Evolutionary conservation across 2,888 invertebrate genomes (phyloP), one percentile per base, ranked within the genome.

Genomic region (Lithophane socia): DNA sequence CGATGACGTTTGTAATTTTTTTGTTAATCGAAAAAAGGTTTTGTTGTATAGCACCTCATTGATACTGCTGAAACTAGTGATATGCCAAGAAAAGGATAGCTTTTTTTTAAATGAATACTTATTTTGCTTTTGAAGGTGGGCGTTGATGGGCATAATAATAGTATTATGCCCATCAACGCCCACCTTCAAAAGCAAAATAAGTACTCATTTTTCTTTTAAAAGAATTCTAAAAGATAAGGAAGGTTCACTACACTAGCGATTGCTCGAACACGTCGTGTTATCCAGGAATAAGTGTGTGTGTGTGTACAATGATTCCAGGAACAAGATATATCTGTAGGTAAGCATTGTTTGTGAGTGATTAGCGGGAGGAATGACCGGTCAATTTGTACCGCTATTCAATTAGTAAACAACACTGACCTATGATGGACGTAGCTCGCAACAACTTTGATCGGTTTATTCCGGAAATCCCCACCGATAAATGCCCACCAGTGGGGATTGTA

Each of bases 351-450:
- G 58, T 29, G 37, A 42, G 21, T 42, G 52, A 74, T 81, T 85
- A 68, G 13, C 21, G 68, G 24, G 82, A 12, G 52, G 18, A 86
- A 72, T 61, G 83, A 58, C 82, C 86, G 77, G 58, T 18, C 71
- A 65, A 71, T 52, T 65, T 12, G 54, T 64, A 21, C 44, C 18
- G 47, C n/a, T 42, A n/a, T 47, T 76, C 72, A 76, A 58, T 64
- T 61, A 75, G 54, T 71, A 61, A 58, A 85, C 70, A 80, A 67
- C 52, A 58, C 65, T 84, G 85, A 80, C 84, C 84, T 69, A n/a
- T n/a, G 21, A 24, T n/a, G 24, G 44, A 52, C 10, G 3, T 54
- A 18, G 12, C 24, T 49, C 4, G 42, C 21, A 29, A 18, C 5
- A 42, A 60, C 21, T 60, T 61, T 44, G 42, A 42, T 52, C 42